These are phyloP conservation scores for Aspiorhynchus laticeps DNA, from an alignment of 2,113 vertebrate species.

Conservation along the genomic window DNA sequence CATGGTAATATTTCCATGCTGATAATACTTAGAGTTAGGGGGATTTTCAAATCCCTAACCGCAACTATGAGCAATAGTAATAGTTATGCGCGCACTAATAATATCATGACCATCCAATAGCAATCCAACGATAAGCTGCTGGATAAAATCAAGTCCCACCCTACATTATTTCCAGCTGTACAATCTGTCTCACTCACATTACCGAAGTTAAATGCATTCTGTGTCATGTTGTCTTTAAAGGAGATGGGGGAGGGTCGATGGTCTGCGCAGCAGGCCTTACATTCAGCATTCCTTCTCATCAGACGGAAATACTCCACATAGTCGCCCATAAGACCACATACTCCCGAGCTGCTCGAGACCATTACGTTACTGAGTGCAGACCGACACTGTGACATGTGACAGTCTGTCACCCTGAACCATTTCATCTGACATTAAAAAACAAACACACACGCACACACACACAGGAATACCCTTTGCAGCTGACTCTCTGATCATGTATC, in stretches of 20 bases:
- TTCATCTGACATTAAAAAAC: slow-evolving; percentile 69
- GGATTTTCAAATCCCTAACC: neutral
- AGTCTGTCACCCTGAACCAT: slow-evolving; percentile 66
- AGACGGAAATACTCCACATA: slow-evolving; percentile 39
- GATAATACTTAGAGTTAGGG: neutral
- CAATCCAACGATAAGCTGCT: neutral
- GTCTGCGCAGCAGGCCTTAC: slow-evolving; percentile 8
- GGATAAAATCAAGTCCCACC: neutral
- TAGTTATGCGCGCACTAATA: neutral
- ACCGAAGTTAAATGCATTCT: neutral
- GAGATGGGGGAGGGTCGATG: neutral
- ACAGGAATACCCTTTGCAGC: slow-evolving; percentile 74
- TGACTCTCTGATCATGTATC: slow-evolving; percentile 77
- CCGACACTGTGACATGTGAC: slow-evolving; percentile 70
- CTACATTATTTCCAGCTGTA: neutral
- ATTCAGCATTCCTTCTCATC: neutral
- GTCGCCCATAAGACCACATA: neutral
- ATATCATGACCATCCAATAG: neutral
- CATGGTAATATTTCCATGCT: neutral
- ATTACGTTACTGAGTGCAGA: neutral
- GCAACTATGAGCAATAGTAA: neutral
- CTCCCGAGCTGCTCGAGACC: neutral
- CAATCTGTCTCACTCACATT: slow-evolving; percentile 4
- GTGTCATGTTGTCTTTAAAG: slow-evolving; percentile 11
- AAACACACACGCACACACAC: slow-evolving; percentile 50